These are phyloP conservation scores for Alethe diademata DNA, from an alignment of 2,113 vertebrate species.

Conservation along the genomic window DNA sequence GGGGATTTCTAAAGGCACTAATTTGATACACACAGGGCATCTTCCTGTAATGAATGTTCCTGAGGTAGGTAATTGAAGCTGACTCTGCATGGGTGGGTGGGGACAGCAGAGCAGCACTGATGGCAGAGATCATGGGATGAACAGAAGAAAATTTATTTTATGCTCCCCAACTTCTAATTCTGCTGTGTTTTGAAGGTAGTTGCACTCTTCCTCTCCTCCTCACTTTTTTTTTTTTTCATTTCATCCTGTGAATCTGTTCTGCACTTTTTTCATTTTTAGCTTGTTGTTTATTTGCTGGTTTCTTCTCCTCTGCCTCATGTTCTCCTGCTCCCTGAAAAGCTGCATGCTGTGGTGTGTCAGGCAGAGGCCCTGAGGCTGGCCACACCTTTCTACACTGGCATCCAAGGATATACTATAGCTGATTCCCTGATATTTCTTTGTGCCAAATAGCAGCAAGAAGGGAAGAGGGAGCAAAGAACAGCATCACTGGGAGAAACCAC, in stretches of 20 bases:
- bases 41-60: conserved; percentile 9
- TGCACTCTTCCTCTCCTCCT: not conserved
- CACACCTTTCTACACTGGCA: not conserved
- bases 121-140: not conserved
- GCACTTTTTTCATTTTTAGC: not conserved
- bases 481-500: not conserved
- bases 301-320: not conserved
- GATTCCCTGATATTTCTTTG: not conserved
- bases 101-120: not conserved
- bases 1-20: not conserved
- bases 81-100: not conserved
- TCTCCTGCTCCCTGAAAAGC: not conserved
- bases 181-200: not conserved
- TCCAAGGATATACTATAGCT: not conserved
- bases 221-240: not conserved
- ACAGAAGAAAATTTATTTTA: not conserved
- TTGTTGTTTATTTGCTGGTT: not conserved
- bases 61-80: not conserved
- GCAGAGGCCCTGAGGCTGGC: not conserved
- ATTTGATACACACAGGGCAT: conserved; percentile 14
- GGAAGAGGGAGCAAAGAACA: not conserved
- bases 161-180: not conserved
- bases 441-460: not conserved
- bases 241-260: not conserved
- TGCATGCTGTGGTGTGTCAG: not conserved